These are phyloP conservation scores for Lipophrys pholis DNA, from an alignment of 2,113 vertebrate genomes.

Conservation along the genomic window DNA sequence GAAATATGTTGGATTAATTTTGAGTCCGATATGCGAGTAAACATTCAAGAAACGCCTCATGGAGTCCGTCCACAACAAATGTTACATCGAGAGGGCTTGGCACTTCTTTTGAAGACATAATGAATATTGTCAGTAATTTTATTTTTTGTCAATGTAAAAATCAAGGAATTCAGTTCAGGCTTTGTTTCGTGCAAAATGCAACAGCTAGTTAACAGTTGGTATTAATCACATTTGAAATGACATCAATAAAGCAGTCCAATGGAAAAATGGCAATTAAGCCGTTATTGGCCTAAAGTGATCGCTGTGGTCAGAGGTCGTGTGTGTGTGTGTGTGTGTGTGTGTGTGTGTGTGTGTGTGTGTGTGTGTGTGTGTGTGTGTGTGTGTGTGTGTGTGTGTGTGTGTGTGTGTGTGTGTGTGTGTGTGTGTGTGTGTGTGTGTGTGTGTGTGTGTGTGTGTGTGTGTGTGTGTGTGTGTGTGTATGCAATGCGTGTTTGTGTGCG, in stretches of 20 bases:
- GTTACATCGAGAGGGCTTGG: too few relatives aligned
- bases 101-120: too few relatives aligned
- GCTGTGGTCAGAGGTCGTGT: constrained; percentile 76
- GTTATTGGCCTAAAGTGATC: constrained; percentile 79
- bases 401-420: constrained; percentile 49
- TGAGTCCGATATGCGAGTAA: constrained; percentile 20
- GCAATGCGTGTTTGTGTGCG: too few relatives aligned
- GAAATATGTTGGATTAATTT: constrained; percentile 46
- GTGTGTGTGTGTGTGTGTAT: constrained; percentile 45
- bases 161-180: constrained; percentile 48
- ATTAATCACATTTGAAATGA: constrained; percentile 80
- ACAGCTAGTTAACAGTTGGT: constrained; percentile 79
- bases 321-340: constrained; percentile 45
- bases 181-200: constrained; percentile 68
- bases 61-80: too few relatives aligned
- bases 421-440: constrained; percentile 47
- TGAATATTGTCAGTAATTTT: too few relatives aligned
- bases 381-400: constrained; percentile 56
- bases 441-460: constrained; percentile 49
- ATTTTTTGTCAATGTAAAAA: constrained; percentile 24
- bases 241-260: constrained; percentile 82
- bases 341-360: constrained; percentile 19
- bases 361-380: constrained; percentile 53
- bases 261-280: constrained; percentile 83
- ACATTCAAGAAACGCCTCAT: constrained; percentile 12